Conservation (phyloP, 1,140 invertebrate species). For the Ceratina australensis region DNA sequence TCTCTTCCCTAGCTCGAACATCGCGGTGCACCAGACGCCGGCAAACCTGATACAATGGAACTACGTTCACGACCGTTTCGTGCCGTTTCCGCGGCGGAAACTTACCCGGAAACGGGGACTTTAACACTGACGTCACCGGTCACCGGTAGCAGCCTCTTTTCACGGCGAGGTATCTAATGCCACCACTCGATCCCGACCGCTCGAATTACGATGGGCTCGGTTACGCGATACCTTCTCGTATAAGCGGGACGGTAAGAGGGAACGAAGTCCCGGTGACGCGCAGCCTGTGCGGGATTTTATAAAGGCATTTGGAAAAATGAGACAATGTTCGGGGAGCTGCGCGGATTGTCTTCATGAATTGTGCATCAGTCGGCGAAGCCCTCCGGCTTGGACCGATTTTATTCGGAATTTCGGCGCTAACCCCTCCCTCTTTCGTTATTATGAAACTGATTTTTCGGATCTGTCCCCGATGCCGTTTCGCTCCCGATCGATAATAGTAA, state of each 20-base stretch:
- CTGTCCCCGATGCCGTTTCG: no score
- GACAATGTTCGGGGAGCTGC: slow-evolving; percentile 46
- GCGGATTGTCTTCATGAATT: slow-evolving; percentile 64
- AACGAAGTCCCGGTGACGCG: slow-evolving; percentile 30
- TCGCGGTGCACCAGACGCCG: slow-evolving; percentile 48
- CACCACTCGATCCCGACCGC: slow-evolving; percentile 47
- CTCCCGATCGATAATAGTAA: slow-evolving; percentile 45
- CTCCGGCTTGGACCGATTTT: slow-evolving; percentile 30
- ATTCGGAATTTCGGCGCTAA: slow-evolving; percentile 45
- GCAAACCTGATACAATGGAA: slow-evolving; percentile 72
- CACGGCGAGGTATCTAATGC: slow-evolving; percentile 43
- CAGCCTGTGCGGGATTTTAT: slow-evolving; percentile 44
- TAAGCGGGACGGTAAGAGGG: slow-evolving; percentile 7
- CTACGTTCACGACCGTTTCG: slow-evolving; percentile 70
- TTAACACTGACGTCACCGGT: slow-evolving; percentile 70
- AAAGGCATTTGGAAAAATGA: slow-evolving; percentile 59
- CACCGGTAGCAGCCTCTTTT: slow-evolving; percentile 45
- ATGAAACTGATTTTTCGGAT: slow-evolving; percentile 38
- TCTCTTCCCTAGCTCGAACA: slow-evolving; percentile 36
- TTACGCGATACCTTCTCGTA: slow-evolving; percentile 50
- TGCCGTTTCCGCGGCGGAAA: slow-evolving; percentile 74
- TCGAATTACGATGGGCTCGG: slow-evolving; percentile 59
- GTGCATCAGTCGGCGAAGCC: slow-evolving; percentile 51
- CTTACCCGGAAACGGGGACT: slow-evolving; percentile 74
- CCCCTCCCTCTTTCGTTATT: slow-evolving; percentile 55